Conservation (phyloP, 2,797 vertebrate species). For the Oreortyx pictus region DNA sequence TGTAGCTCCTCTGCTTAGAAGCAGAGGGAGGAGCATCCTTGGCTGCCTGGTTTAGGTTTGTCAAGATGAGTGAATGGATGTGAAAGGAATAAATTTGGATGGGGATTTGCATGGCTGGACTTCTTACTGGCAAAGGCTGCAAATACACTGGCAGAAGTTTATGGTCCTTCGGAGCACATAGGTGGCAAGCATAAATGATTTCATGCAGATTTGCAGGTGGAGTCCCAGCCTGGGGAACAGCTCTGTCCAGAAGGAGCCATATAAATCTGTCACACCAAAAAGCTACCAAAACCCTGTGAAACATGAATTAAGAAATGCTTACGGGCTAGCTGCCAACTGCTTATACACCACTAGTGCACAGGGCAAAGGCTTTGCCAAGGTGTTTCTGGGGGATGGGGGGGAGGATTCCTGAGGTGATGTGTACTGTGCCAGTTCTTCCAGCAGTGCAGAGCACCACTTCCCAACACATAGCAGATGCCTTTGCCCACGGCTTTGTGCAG, state of each 20-base stretch:
- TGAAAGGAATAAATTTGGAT: background rate
- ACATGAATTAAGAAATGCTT: background rate
- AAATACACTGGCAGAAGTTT: background rate
- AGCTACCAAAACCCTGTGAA: rapidly evolving
- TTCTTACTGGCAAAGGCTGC: background rate
- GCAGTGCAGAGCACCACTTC: background rate
- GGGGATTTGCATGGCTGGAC: background rate
- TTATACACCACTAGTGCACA: background rate
- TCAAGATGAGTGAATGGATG: background rate
- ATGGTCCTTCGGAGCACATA: background rate
- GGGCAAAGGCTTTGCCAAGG: background rate
- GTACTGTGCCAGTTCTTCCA: background rate
- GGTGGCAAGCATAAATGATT: background rate
- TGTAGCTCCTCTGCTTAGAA: background rate
- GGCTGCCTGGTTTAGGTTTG: background rate
- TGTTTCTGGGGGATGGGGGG: background rate
- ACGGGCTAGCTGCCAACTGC: background rate
- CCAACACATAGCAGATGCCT: background rate
- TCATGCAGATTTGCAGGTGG: background rate
- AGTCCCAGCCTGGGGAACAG: background rate
- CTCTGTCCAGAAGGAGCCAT: background rate
- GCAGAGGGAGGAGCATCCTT: background rate
- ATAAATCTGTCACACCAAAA: background rate
- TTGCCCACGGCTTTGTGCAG: background rate
- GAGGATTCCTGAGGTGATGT: rapidly evolving